These are phyloP conservation scores for Petrolisthes manimaculis DNA, from an alignment of 2,888 invertebrate genomes.

Conservation along the genomic window DNA sequence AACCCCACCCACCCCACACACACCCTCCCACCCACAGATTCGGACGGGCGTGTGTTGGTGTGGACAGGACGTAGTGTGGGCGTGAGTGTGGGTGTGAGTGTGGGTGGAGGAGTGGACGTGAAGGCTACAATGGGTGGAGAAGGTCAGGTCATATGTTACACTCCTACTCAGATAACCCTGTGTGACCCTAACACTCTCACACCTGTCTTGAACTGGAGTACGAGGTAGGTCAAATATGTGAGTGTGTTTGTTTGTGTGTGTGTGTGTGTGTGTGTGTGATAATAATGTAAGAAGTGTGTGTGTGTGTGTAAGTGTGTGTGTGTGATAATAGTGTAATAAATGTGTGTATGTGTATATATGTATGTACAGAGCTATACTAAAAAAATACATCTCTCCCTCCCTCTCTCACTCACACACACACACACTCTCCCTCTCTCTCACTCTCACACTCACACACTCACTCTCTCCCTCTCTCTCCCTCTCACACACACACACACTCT, in stretches of 20 bases:
- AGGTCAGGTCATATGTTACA: conserved; percentile 42
- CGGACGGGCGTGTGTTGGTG: conserved; percentile 44
- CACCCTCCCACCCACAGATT: conserved; percentile 13
- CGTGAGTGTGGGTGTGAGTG: conserved; percentile 10
- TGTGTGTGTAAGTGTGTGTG: conserved; percentile 26
- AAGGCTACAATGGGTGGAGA: conserved; percentile 37
- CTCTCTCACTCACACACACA: background rate
- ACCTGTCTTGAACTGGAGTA: conserved; percentile 13
- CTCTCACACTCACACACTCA: too few relatives aligned
- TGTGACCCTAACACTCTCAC: conserved; percentile 31
- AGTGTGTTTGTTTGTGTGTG: background rate
- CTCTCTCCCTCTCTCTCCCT: too few relatives aligned
- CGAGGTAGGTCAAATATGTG: conserved; percentile 18
- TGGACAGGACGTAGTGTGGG: conserved; percentile 49
- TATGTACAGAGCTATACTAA: too few relatives aligned
- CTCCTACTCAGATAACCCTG: conserved; percentile 32
- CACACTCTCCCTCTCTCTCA: too few relatives aligned
- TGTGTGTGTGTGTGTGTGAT: background rate
- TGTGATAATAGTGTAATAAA: conserved; percentile 12
- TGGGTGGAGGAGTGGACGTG: conserved; percentile 46
- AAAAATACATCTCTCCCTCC: too few relatives aligned
- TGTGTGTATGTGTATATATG: background rate
- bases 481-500: too few relatives aligned
- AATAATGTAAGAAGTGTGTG: conserved; percentile 20
- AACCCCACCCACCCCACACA: conserved; percentile 29